Conservation (phyloP, 2,113 vertebrate species). For the Chitala chitala region DNA sequence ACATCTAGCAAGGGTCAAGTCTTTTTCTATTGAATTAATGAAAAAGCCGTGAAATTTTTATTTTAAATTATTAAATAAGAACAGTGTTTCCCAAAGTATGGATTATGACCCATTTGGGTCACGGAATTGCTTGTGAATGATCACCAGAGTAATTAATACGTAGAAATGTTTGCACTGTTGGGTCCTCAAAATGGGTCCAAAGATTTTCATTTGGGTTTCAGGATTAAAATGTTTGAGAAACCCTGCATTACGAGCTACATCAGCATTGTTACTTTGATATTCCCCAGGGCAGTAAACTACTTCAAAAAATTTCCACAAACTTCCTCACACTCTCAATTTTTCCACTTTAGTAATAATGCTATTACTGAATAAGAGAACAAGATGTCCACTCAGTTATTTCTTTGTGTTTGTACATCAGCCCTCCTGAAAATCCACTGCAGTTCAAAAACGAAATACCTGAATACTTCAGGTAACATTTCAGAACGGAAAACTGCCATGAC, state of each 20-base stretch:
- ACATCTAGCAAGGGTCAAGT: too few species aligned
- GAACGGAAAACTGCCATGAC: not conserved
- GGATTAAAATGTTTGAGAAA: too few species aligned
- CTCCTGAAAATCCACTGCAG: conserved; percentile 18
- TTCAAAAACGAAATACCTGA: not conserved
- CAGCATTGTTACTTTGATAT: conserved; percentile 16
- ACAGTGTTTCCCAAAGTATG: too few species aligned
- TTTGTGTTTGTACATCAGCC: conserved; percentile 4
- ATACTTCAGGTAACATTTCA: not conserved
- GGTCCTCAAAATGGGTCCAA: too few species aligned
- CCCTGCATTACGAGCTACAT: conserved; percentile 15
- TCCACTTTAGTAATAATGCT: not conserved
- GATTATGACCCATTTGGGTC: too few species aligned
- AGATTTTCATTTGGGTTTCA: too few species aligned
- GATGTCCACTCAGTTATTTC: conserved; percentile 26
- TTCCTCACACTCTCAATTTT: not conserved
- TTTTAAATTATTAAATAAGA: too few species aligned
- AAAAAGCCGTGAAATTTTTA: too few species aligned
- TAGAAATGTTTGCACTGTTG: too few species aligned
- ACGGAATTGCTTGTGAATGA: too few species aligned
- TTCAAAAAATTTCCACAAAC: conserved; percentile 10
- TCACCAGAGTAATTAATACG: too few species aligned
- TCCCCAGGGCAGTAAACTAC: not conserved
- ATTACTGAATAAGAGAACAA: not conserved
- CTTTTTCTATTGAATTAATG: too few species aligned